phyloP scores from a whole-genome alignment of 2,797 vertebrate genomes.

The Megalops cyprinoides region DNA sequence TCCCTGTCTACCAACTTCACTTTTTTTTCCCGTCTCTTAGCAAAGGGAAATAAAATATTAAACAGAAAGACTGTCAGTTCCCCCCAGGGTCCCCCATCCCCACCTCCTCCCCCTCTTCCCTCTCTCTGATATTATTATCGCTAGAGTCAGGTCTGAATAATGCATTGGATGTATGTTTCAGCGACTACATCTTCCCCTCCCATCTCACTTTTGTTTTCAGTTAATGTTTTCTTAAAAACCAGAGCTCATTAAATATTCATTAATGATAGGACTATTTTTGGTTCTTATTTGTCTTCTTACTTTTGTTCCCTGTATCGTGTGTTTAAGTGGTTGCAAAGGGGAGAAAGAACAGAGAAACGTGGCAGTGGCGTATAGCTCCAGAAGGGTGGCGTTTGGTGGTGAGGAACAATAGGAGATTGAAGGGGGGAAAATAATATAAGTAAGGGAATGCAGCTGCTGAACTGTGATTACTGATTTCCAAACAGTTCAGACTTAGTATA shows the following conservation, averaged over 20 bases:
- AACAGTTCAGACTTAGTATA: neutral
- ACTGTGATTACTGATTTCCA: too few relatives aligned
- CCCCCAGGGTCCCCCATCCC: conserved; percentile 41
- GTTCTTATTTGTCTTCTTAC: conserved; percentile 50
- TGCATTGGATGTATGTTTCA: conserved; percentile 51
- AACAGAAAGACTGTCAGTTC: conserved; percentile 59
- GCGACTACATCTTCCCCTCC: conserved; percentile 34
- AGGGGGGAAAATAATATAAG: neutral
- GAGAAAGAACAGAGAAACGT: neutral
- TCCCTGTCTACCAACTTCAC: conserved; percentile 21
- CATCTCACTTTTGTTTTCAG: conserved; percentile 43
- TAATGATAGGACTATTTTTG: conserved; percentile 60
- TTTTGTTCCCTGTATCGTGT: conserved; percentile 45
- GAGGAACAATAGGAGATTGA: neutral
- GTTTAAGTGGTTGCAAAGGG: neutral
- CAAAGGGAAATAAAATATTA: conserved; percentile 61
- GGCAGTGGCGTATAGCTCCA: neutral
- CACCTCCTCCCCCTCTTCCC: conserved; percentile 7
- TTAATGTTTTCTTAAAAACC: conserved; percentile 44
- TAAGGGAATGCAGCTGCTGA: neutral
- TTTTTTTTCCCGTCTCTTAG: conserved; percentile 28
- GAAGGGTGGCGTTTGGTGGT: too few relatives aligned
- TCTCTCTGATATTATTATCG: conserved; percentile 36
- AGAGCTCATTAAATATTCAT: conserved; percentile 53
- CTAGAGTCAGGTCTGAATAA: conserved; percentile 54